A percentile compares a stretch with the other conserved stretches of the same genome.
These are phyloP conservation scores for Vulpes ferrilata DNA, from an alignment of 2,113 vertebrate species.

Conservation along the genomic window DNA sequence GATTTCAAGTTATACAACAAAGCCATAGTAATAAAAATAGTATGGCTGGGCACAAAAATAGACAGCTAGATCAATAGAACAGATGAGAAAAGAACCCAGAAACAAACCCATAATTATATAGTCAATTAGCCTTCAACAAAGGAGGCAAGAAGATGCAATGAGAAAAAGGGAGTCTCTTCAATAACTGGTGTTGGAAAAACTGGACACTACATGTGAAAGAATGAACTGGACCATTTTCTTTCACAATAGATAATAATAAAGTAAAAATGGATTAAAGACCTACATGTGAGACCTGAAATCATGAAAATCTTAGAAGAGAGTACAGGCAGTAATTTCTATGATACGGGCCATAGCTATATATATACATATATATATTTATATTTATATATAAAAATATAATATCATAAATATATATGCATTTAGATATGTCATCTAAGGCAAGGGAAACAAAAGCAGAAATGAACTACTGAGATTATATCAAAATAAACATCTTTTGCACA, in stretches of 20 bases:
- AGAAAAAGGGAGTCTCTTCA: background rate
- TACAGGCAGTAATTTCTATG: background rate
- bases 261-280: background rate
- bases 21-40: background rate
- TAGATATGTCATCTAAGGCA: background rate
- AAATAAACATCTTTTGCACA: background rate
- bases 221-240: background rate
- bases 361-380: too few relatives aligned
- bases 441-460: background rate
- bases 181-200: background rate
- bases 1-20: background rate
- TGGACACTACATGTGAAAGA: background rate
- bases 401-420: background rate
- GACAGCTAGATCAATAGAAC: too few relatives aligned
- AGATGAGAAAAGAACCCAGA: background rate
- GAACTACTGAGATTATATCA: background rate
- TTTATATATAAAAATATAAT: too few relatives aligned
- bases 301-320: background rate
- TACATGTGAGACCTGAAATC: background rate
- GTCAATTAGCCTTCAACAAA: background rate
- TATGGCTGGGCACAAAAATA: background rate
- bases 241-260: background rate
- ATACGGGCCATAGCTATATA: background rate
- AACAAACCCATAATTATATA: background rate
- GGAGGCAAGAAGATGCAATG: background rate